Conservation (phyloP, 2,888 invertebrate genomes). For the Eilema caniola region DNA sequence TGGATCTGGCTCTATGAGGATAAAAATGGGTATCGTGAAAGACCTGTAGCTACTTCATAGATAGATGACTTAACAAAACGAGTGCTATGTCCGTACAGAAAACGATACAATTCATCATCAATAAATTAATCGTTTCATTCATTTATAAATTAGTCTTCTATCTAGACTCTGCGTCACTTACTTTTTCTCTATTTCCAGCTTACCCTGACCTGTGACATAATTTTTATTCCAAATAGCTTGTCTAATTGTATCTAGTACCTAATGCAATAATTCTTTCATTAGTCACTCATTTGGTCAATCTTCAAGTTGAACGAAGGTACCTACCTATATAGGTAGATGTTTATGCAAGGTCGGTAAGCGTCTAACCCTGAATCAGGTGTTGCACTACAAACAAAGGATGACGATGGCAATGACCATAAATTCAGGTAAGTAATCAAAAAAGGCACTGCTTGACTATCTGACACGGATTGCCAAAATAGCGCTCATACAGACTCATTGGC, state of each 20-base stretch:
- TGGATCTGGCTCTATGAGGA: too few species aligned
- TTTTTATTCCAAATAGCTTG: not conserved
- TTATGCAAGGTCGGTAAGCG: constrained; percentile 46
- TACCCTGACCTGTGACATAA: not conserved
- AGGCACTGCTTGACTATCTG: constrained; percentile 2
- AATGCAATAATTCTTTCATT: not conserved
- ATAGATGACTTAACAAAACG: too few species aligned
- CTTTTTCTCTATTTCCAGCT: too few species aligned
- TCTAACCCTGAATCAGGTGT: constrained; percentile 50
- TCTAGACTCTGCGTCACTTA: too few species aligned
- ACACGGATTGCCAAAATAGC: constrained; percentile 1
- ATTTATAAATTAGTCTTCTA: too few species aligned
- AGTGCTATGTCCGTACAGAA: too few species aligned
- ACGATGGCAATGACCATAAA: constrained; percentile 24
- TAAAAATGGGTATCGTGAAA: too few species aligned
- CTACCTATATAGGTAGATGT: not conserved
- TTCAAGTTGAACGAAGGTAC: not conserved
- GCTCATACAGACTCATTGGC: not conserved
- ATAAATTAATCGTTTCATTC: too few species aligned
- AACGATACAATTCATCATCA: too few species aligned
- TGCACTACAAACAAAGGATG: constrained; percentile 28
- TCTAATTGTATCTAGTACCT: too few species aligned
- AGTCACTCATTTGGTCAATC: not conserved
- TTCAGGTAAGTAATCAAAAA: constrained; percentile 22
- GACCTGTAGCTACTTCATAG: too few species aligned